Percentiles rank a stretch among this genome's conserved stretches.
phyloP scores from a whole-genome alignment of 2,888 invertebrate genomes.

The Auanema freiburgensis region DNA sequence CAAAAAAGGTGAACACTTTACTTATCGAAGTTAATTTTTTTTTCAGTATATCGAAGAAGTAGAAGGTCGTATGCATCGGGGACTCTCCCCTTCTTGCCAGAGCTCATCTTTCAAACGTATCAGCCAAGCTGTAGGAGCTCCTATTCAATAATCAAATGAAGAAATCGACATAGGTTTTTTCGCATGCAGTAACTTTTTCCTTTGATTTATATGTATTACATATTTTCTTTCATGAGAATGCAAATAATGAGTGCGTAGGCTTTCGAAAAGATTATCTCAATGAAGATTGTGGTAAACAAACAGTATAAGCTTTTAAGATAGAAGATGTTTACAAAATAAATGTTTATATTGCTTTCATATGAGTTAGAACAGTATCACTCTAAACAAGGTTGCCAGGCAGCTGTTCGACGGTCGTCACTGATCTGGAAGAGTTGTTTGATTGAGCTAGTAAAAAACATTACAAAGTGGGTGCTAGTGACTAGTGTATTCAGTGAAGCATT shows the following conservation, averaged over 20 bases:
- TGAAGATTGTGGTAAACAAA: no score
- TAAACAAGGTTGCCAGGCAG: conserved; percentile 19
- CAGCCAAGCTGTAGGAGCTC: conserved; percentile 40
- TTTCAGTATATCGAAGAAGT: conserved; percentile 47
- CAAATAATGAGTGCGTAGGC: no score
- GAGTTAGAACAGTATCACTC: conserved; percentile 2
- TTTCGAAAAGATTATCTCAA: no score
- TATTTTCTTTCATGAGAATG: no score
- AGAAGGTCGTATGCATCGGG: conserved; percentile 38
- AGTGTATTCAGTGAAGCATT: conserved; percentile 1
- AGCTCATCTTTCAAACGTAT: conserved; percentile 54
- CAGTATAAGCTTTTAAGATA: no score
- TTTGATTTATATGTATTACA: no score
- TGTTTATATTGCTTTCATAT: no score
- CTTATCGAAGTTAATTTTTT: conserved; percentile 6
- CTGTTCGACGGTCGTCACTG: conserved; percentile 10
- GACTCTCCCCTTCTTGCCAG: conserved; percentile 48
- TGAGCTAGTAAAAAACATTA: not conserved
- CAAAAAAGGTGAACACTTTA: conserved; percentile 42
- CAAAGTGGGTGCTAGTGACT: not conserved
- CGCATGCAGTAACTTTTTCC: not conserved
- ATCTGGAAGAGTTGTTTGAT: conserved; percentile 5
- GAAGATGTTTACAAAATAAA: no score
- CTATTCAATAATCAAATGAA: not conserved
- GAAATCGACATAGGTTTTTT: not conserved